phyloP scores from a whole-genome alignment of 1,140 invertebrate genomes.

The Ganaspis sp. region DNA sequence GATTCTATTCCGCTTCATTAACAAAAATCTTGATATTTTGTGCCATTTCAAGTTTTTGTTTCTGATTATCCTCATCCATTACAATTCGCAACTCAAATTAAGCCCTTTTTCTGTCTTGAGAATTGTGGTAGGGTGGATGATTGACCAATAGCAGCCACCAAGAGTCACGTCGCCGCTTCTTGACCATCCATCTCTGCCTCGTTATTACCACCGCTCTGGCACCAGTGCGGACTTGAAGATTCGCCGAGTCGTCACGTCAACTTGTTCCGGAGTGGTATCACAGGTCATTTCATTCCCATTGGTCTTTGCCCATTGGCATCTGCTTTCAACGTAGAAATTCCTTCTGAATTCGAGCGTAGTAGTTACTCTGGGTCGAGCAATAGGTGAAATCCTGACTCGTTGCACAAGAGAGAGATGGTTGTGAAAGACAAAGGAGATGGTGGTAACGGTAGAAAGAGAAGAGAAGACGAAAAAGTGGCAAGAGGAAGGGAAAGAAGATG shows the following conservation, averaged over 20 bases:
- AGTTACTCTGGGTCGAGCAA: neutral
- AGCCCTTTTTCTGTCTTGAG: too few relatives aligned
- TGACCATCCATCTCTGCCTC: constrained; percentile 11
- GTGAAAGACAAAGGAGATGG: constrained; percentile 29
- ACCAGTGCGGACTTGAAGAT: neutral
- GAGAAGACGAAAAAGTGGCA: neutral
- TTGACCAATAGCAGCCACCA: neutral
- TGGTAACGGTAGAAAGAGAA: neutral
- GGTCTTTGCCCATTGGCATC: neutral
- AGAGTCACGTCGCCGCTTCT: constrained; percentile 2
- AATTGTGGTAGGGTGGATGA: neutral
- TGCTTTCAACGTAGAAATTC: neutral
- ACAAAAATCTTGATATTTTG: too few relatives aligned
- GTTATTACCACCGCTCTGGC: constrained; percentile 10
- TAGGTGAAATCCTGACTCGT: neutral
- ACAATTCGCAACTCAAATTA: too few relatives aligned
- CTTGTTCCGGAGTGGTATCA: constrained; percentile 18
- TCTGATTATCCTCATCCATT: too few relatives aligned
- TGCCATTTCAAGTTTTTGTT: too few relatives aligned
- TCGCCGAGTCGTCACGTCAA: constrained; percentile 6
- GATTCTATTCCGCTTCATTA: too few relatives aligned
- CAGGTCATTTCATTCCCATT: constrained; percentile 25
- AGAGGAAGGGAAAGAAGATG: constrained; percentile 5
- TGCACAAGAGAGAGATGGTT: neutral
- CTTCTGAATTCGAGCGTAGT: neutral